Percentiles rank a stretch among this genome's conserved stretches.
These are phyloP conservation scores for Bombus turneri DNA, from an alignment of 1,140 invertebrate species.

Conservation along the genomic window DNA sequence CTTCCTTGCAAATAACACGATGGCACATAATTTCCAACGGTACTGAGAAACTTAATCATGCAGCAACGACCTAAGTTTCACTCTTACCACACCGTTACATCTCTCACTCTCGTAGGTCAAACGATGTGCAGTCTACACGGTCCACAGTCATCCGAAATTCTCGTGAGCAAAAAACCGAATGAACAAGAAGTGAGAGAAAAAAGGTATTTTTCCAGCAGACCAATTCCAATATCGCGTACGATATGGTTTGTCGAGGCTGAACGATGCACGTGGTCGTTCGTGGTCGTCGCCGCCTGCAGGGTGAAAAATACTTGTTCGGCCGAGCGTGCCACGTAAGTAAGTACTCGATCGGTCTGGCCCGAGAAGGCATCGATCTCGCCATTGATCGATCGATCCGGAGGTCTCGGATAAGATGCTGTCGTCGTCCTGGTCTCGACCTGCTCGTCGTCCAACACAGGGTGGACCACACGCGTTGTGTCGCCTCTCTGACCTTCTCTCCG, in stretches of 20 bases:
- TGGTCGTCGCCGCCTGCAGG: slow-evolving; percentile 55
- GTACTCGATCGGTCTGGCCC: slow-evolving; percentile 53
- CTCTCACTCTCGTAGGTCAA: neutral
- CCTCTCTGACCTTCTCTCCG: slow-evolving; percentile 52
- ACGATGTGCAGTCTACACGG: neutral
- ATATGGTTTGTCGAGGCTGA: neutral
- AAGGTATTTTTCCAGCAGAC: neutral
- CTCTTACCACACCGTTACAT: too few species aligned
- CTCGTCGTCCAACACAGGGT: slow-evolving; percentile 58
- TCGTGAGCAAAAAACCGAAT: neutral
- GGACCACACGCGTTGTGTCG: slow-evolving; percentile 75
- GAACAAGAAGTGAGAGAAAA: neutral
- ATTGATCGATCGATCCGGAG: slow-evolving; percentile 74
- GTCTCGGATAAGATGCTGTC: slow-evolving; percentile 72
- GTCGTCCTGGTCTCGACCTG: slow-evolving; percentile 67
- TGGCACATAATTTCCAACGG: too few species aligned
- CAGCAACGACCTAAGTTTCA: too few species aligned
- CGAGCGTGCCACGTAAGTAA: slow-evolving; percentile 60
- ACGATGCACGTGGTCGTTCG: neutral
- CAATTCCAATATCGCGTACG: neutral
- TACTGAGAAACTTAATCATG: too few species aligned
- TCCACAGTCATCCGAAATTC: neutral
- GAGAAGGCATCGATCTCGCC: slow-evolving; percentile 69
- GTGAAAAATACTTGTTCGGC: slow-evolving; percentile 71
- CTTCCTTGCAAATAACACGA: too few species aligned